Base-by-base conservation (phyloP, 2,113 vertebrate genomes). In the Pachycephala philippinensis region DNA sequence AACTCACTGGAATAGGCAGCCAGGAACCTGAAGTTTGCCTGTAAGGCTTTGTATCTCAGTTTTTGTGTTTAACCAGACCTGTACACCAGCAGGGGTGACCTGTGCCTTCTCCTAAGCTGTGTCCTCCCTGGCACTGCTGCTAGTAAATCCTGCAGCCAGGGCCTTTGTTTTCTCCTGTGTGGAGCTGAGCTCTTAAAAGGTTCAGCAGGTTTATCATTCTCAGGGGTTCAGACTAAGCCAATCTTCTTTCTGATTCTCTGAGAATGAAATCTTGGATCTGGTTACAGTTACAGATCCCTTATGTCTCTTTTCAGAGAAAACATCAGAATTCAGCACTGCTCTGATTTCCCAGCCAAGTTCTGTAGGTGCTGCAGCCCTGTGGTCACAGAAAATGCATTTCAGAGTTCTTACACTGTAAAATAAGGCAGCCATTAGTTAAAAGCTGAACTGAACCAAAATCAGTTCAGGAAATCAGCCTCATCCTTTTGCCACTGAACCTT, bases 221-320 rank as follows among this genome's bases (percentile, higher is more conserved):
- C 50, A 9, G 75, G 82, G 78, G 88, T 93, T 91, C 60, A 87
- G 42, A 39, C 65, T 84, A 84, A 96, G 89, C 83, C 89, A 94
- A 40, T 92, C 86, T 85, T 82, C 65, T 44, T 53, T 88, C 56
- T 85, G 60, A 81, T 87, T 90, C 50, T 87, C 28, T 57, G 56
- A 92, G 56, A 75, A 63, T 44, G 75, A 82, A 79, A 44, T 85
- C 65, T 82, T 70, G 66, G 89, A 65, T 94, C 75, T 90, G 65
- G 75, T 85, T 96, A 75, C 65, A 79, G 56, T 94, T 94, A 92
- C 52, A 63, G 75, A 85, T 94, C 87, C 87, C 83, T 47, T 45
- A 57, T 71, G 86, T 85, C 91, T 92, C 89, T 82, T 91, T 87
- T 88, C 63, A 83, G 79, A 82, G 87, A 50, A 92, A 87, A 61